phyloP scores from a whole-genome alignment of 92 coral and sea anemone genomes.

The Palythoa grandiflora region DNA sequence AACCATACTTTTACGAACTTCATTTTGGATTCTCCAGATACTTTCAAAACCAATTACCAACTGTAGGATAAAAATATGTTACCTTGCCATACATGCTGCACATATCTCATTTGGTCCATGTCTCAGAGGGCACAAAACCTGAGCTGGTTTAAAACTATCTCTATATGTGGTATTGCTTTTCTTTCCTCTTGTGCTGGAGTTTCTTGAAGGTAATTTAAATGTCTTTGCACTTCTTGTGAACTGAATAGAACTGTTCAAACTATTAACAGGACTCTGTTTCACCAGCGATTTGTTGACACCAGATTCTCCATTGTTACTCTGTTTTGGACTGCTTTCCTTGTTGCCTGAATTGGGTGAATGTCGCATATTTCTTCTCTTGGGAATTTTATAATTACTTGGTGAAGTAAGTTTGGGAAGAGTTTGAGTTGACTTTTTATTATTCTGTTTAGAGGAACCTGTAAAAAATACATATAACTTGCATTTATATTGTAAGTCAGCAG shows the following conservation, averaged over 20 bases:
- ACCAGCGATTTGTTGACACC: constrained; percentile 62
- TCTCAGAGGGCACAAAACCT: constrained; percentile 73
- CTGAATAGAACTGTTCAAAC: constrained; percentile 54
- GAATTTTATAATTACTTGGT: constrained; percentile 59
- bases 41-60: no score
- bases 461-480: neutral
- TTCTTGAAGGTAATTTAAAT: constrained; percentile 75
- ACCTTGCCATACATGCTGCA: constrained; percentile 89
- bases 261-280: constrained; percentile 54
- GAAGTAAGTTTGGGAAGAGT: constrained; percentile 46
- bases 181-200: constrained; percentile 54
- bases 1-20: no score
- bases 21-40: no score
- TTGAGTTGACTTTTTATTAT: constrained; percentile 47
- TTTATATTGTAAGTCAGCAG: neutral
- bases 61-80: neutral
- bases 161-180: constrained; percentile 30
- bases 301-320: constrained; percentile 39
- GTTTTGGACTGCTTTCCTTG: constrained; percentile 44
- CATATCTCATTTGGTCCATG: constrained; percentile 83
- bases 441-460: constrained; percentile 70
- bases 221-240: constrained; percentile 73
- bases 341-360: constrained; percentile 76
- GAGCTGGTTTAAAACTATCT: constrained; percentile 50
- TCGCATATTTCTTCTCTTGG: constrained; percentile 77